Percentiles rank a stretch among this genome's conserved stretches.
Conservation (phyloP, 2,888 invertebrate genomes). For the Caenorhabditis sp. region DNA sequence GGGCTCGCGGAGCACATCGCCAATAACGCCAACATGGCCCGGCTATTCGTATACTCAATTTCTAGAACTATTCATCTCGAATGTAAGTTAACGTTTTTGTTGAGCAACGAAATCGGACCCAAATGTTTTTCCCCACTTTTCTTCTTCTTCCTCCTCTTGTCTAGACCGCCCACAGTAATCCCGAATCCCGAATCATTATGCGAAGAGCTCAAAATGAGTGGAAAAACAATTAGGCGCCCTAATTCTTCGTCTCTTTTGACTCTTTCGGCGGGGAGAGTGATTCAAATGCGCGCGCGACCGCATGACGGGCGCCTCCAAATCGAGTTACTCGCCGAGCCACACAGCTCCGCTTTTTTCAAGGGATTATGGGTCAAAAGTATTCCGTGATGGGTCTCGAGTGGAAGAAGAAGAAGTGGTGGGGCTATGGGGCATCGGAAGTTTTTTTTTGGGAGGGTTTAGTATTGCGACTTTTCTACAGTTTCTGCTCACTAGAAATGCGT, state of each 20-base stretch:
- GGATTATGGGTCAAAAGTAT: not conserved
- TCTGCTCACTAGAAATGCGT: no score
- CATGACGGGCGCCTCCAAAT: not conserved
- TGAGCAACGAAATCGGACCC: no score
- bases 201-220: not conserved
- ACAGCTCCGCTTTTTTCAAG: not conserved
- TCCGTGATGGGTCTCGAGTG: not conserved
- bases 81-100: constrained; percentile 32
- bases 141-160: no score
- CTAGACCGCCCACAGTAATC: no score
- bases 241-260: no score
- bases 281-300: not conserved
- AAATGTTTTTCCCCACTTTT: no score
- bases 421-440: no score
- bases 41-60: constrained; percentile 58
- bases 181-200: no score
- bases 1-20: constrained; percentile 34
- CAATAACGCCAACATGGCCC: constrained; percentile 45
- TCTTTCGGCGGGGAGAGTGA: not conserved
- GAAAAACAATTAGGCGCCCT: constrained; percentile 4
- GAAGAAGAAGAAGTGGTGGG: no score
- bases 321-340: not conserved
- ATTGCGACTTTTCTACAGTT: no score
- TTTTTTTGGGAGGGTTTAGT: no score
- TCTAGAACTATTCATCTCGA: constrained; percentile 48